phyloP scores from a whole-genome alignment of 2,113 vertebrate species.

The Thalassoma bifasciatum region DNA sequence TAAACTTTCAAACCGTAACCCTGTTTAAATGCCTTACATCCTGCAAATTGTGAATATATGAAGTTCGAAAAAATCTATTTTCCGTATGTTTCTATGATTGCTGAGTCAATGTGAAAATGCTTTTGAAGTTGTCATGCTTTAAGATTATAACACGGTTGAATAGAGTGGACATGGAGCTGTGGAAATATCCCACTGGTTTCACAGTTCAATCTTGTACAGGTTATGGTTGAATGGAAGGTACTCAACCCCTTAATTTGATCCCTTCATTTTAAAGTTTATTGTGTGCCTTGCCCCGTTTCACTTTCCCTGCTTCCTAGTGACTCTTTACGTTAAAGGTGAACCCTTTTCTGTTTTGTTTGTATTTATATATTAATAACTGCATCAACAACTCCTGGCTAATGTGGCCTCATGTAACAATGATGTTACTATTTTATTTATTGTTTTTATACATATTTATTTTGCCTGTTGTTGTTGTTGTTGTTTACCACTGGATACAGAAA shows the following conservation, averaged over 20 bases:
- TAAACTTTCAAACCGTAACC: conserved; percentile 16
- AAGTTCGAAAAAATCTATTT: conserved; percentile 5
- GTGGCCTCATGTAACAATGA: conserved; percentile 17
- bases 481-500: conserved; percentile 20
- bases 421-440: conserved; percentile 66
- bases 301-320: background rate
- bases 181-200: conserved; percentile 5
- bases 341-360: conserved; percentile 2
- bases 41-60: conserved; percentile 70
- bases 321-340: conserved; percentile 6
- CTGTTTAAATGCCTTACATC: conserved; percentile 79
- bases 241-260: conserved; percentile 11
- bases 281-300: conserved; percentile 61
- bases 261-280: conserved; percentile 30
- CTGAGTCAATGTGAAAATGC: conserved; percentile 39
- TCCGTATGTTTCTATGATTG: conserved; percentile 35
- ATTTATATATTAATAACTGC: conserved; percentile 10
- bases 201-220: background rate
- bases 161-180: background rate
- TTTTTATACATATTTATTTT: conserved; percentile 66
- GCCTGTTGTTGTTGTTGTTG: conserved; percentile 21
- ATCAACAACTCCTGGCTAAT: conserved; percentile 5
- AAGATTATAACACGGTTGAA: background rate
- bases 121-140: conserved; percentile 7
- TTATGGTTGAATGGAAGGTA: conserved; percentile 6